Conservation (phyloP, 2,888 invertebrate genomes). For the Dolichomitus sp. region DNA sequence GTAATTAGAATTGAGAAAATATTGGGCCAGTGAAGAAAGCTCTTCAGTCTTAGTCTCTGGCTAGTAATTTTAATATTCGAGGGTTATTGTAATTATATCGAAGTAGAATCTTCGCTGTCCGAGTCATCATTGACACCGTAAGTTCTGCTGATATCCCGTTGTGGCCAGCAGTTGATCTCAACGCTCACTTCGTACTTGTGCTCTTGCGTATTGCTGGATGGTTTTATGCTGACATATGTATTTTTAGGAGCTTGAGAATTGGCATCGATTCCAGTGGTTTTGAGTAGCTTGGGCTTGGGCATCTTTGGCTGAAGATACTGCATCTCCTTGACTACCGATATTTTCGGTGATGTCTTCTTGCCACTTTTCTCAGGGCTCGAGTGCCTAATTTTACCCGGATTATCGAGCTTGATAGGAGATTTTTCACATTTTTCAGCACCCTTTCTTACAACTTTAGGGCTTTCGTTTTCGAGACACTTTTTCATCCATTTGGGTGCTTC, state of each 20-base stretch:
- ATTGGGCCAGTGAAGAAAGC: neutral
- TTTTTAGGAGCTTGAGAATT: slow-evolving; percentile 69
- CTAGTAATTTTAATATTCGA: slow-evolving; percentile 3
- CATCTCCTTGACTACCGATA: slow-evolving; percentile 66
- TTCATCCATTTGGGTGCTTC: slow-evolving; percentile 83
- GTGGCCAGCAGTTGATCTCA: slow-evolving; percentile 74
- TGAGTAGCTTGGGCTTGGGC: slow-evolving; percentile 50
- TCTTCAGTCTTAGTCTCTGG: slow-evolving; percentile 49
- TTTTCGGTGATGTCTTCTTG: slow-evolving; percentile 74
- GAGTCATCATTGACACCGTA: slow-evolving; percentile 75
- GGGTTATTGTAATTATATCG: slow-evolving; percentile 74
- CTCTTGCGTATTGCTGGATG: slow-evolving; percentile 72
- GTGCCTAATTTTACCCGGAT: slow-evolving; percentile 49
- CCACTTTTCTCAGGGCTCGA: slow-evolving; percentile 65
- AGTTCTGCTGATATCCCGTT: slow-evolving; percentile 66
- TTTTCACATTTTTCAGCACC: slow-evolving; percentile 53
- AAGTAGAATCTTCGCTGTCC: slow-evolving; percentile 83
- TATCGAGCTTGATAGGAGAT: slow-evolving; percentile 50
- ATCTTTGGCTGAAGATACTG: slow-evolving; percentile 66
- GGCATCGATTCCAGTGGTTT: slow-evolving; percentile 59
- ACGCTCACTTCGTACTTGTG: slow-evolving; percentile 77
- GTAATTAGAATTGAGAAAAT: neutral
- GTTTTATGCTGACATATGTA: slow-evolving; percentile 76
- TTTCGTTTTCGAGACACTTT: slow-evolving; percentile 78
- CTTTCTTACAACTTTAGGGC: slow-evolving; percentile 66